Evolutionary conservation across 2,113 vertebrate species (phyloP).

Genomic region (Calyptommatus sinebrachiatus): DNA sequence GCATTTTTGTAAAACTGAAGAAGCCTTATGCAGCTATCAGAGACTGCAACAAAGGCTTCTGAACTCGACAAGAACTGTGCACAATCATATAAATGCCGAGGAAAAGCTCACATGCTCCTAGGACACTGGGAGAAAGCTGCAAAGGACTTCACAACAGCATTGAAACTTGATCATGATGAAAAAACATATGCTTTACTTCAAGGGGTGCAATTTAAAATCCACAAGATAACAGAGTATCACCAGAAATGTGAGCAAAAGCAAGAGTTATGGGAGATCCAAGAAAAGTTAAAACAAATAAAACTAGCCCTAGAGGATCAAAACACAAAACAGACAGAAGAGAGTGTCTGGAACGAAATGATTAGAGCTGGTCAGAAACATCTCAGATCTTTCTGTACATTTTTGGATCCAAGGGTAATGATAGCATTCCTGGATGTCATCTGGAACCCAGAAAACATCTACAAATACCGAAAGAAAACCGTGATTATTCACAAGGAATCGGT

Average conservation of each 20-base stretch:
- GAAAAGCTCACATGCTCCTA: conserved; percentile 74
- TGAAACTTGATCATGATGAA: conserved; percentile 71
- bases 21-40: conserved; percentile 73
- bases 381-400: background rate
- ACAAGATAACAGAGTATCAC: conserved; percentile 65
- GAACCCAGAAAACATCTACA: conserved; percentile 3
- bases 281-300: conserved; percentile 67
- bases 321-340: conserved; percentile 58
- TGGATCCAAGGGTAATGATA: background rate
- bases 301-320: conserved; percentile 72
- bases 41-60: conserved; percentile 72
- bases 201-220: conserved; percentile 71
- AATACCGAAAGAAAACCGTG: background rate
- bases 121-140: conserved; percentile 75
- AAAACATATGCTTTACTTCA: conserved; percentile 68
- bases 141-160: conserved; percentile 69
- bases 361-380: background rate
- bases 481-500: background rate
- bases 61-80: conserved; percentile 73
- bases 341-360: background rate
- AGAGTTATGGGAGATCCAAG: conserved; percentile 69
- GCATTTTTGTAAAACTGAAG: conserved; percentile 80
- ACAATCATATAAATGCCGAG: conserved; percentile 77
- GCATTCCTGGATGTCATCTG: background rate
- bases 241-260: conserved; percentile 74